Evolutionary conservation across 2,888 invertebrate genomes (phyloP), one percentile per base, ranked within the genome.

Genomic region (Apomyelois bistriatella): DNA sequence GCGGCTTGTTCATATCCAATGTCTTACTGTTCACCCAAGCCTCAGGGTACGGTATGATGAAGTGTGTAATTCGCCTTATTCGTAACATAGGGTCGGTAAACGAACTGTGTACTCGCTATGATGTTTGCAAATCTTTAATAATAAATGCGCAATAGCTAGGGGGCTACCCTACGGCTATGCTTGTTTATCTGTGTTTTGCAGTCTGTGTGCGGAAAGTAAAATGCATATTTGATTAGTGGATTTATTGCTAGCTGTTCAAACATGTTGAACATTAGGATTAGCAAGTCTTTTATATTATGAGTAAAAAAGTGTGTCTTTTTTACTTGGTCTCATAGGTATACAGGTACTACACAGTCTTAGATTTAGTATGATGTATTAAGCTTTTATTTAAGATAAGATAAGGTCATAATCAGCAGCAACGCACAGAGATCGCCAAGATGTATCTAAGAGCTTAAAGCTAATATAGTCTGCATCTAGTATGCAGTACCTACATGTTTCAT

Each of bases 101-200:
- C 72, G 70, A 70, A 70, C 69, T 70, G 62, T 54, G 55, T 60
- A 58, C 59, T 62, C 61, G 66, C 68, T 58, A 72, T 76, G 69
- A 72, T 82, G 79, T 82, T 84, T 81, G 79, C 78, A 73, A 82
- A 76, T 82, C 69, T 82, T 85, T 68, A 82, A 83, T 85, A 85
- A 79, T 82, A 75, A 82, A 82, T 81, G 79, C 67, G 72, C 68
- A 72, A 71, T 65, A 61, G 63, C 64, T 66, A 68, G 73, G 75
- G 78, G 74, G 66, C 59, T n/a, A n/a, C 57, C 54, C 12, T 61
- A 57, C 61, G 58, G 58, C 57, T 55, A 56, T 68, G 66, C 61
- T 71, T 62, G 65, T 76, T 79, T 84, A 85, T 85, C 85, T 76
- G 63, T 69, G 63, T 65, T 65, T 63, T 70, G 67, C 85, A 85